Percentiles rank a stretch among this genome's conserved stretches.
Evolutionary conservation across 2,888 invertebrate species (phyloP).

Genomic region (Andricus curvator): DNA sequence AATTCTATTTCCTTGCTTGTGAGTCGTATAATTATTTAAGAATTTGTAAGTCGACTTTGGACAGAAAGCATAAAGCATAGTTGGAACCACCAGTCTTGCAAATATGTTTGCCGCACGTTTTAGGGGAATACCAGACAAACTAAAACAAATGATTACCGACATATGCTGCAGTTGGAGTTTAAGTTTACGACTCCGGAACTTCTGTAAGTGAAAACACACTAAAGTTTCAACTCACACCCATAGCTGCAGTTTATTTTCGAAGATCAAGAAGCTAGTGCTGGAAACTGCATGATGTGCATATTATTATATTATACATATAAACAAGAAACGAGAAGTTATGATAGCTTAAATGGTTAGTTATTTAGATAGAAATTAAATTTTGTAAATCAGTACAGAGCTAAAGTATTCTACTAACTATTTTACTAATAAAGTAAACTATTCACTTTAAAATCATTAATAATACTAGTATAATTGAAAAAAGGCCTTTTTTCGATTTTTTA

Average conservation of each 20-base stretch:
- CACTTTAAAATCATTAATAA: too few species aligned
- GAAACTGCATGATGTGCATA: neutral
- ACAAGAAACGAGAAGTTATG: neutral
- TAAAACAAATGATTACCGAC: neutral
- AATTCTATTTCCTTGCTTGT: neutral
- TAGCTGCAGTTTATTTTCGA: slow-evolving; percentile 18
- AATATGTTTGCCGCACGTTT: neutral
- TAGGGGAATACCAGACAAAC: neutral
- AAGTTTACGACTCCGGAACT: slow-evolving; percentile 1
- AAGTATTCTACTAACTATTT: too few species aligned
- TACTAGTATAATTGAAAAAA: too few species aligned
- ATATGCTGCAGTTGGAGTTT: neutral
- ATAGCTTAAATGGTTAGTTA: neutral
- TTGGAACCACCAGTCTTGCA: neutral
- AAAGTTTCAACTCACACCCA: neutral
- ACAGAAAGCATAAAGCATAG: neutral
- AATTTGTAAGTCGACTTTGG: neutral
- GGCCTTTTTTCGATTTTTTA: too few species aligned
- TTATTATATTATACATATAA: neutral
- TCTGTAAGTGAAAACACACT: neutral
- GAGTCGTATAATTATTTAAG: neutral
- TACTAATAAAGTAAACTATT: too few species aligned
- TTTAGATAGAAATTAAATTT: neutral
- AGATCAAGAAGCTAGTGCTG: neutral
- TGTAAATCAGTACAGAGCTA: neutral